A percentile compares a stretch with the other conserved stretches of the same genome.
These are phyloP conservation scores for Ectropis crepuscularia DNA, from an alignment of 2,888 invertebrate species.

Conservation along the genomic window DNA sequence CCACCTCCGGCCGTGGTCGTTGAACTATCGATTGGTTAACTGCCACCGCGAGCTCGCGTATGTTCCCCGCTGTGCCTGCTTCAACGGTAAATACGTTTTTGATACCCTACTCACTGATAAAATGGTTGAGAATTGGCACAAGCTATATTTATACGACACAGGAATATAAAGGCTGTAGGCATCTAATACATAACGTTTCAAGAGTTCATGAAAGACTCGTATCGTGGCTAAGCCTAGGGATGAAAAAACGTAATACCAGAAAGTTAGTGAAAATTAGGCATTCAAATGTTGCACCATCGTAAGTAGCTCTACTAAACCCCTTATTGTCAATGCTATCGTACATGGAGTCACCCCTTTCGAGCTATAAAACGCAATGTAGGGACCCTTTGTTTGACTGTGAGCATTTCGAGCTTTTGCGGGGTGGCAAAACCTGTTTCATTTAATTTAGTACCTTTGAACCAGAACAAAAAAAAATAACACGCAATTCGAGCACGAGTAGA, in stretches of 20 bases:
- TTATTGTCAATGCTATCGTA: conserved; percentile 39
- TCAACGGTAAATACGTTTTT: not conserved
- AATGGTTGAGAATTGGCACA: not conserved
- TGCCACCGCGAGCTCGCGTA: conserved; percentile 16
- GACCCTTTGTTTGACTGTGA: conserved; percentile 47
- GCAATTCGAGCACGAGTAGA: conserved; percentile 8
- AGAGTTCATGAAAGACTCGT: too few relatives aligned
- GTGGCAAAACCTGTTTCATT: conserved; percentile 30
- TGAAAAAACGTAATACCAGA: too few relatives aligned
- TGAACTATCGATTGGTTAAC: conserved; percentile 35
- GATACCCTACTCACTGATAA: not conserved
- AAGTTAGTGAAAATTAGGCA: too few relatives aligned
- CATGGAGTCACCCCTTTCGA: conserved; percentile 39
- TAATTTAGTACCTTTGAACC: not conserved
- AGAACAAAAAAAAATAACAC: not conserved
- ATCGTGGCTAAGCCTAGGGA: too few relatives aligned
- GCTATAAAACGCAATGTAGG: conserved; percentile 42
- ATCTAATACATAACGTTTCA: too few relatives aligned
- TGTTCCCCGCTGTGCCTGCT: conserved; percentile 6
- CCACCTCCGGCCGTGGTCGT: conserved; percentile 19
- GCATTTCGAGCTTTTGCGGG: conserved; percentile 31
- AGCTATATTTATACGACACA: too few relatives aligned
- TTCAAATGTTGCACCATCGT: too few relatives aligned
- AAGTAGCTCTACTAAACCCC: conserved; percentile 27
- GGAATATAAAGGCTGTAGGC: too few relatives aligned